Conservation (phyloP, 2,888 invertebrate species). For the Smittia aterrima region DNA sequence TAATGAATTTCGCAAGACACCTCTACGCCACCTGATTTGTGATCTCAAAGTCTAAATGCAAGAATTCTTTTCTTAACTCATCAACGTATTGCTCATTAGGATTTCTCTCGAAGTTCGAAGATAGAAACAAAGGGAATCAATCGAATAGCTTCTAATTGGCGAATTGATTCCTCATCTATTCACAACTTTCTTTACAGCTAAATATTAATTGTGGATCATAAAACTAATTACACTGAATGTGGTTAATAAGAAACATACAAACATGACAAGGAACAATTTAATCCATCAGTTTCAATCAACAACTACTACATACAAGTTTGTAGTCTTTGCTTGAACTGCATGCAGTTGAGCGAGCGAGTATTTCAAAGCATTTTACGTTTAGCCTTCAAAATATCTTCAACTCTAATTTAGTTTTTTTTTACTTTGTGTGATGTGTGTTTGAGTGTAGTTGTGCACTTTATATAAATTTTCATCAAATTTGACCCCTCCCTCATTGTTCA, state of each 20-base stretch:
- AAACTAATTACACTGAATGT: not conserved
- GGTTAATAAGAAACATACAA: too few relatives aligned
- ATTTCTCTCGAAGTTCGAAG: not conserved
- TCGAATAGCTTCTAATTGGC: not conserved
- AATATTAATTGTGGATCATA: not conserved
- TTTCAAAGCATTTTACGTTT: not conserved
- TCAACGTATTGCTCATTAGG: not conserved
- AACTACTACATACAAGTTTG: not conserved
- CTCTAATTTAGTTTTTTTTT: not conserved
- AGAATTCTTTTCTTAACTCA: not conserved
- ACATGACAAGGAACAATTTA: not conserved
- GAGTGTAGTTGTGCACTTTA: not conserved
- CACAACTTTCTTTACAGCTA: not conserved
- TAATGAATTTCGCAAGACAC: slow-evolving; percentile 8
- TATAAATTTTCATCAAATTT: slow-evolving; percentile 6
- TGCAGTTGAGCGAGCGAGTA: not conserved
- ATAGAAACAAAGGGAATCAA: not conserved
- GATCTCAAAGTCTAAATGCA: not conserved
- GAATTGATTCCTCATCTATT: not conserved
- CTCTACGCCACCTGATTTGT: slow-evolving; percentile 8
- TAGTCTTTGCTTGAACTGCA: not conserved
- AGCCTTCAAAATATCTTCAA: slow-evolving; percentile 7
- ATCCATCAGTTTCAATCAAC: slow-evolving; percentile 3
- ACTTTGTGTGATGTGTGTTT: too few relatives aligned
- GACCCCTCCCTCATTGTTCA: slow-evolving; percentile 23